Conservation (phyloP, 1,140 invertebrate genomes). For the Globodera rostochiensis region DNA sequence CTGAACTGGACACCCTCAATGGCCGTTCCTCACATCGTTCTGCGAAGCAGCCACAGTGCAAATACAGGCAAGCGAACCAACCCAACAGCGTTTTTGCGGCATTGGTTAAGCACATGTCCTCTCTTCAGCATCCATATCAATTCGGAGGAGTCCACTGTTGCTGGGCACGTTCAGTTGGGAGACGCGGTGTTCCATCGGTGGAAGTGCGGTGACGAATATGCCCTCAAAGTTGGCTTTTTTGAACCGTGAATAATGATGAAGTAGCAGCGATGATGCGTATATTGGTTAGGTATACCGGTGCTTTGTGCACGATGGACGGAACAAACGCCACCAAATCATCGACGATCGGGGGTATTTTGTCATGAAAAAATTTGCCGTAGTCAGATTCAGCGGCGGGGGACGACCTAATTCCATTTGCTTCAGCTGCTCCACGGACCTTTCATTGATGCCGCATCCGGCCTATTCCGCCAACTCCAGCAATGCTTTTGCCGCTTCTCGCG, state of each 20-base stretch:
- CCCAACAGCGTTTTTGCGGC: background rate
- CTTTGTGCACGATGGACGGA: conserved; percentile 48
- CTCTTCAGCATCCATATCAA: conserved; percentile 29
- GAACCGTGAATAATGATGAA: no score
- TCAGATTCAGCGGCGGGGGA: no score
- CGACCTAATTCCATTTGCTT: background rate
- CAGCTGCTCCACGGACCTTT: conserved; percentile 44
- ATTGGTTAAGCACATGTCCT: background rate
- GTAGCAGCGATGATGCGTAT: background rate
- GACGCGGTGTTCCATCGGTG: conserved; percentile 48
- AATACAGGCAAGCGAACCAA: conserved; percentile 9
- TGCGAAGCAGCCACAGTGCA: conserved; percentile 13
- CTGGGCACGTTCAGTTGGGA: conserved; percentile 42
- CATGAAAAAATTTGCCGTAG: no score
- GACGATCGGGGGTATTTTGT: conserved; percentile 41
- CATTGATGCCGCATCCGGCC: conserved; percentile 43
- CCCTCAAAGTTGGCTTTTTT: conserved; percentile 37
- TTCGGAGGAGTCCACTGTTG: conserved; percentile 40
- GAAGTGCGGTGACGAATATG: conserved; percentile 41
- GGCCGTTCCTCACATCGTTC: background rate
- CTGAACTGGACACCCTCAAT: background rate
- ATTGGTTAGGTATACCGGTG: conserved; percentile 44
- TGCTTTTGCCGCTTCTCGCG: conserved; percentile 44
- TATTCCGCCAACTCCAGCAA: conserved; percentile 37
- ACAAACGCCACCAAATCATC: conserved; percentile 41